Conservation (phyloP, 2,888 invertebrate species). For the Azorinus chamasolen region DNA sequence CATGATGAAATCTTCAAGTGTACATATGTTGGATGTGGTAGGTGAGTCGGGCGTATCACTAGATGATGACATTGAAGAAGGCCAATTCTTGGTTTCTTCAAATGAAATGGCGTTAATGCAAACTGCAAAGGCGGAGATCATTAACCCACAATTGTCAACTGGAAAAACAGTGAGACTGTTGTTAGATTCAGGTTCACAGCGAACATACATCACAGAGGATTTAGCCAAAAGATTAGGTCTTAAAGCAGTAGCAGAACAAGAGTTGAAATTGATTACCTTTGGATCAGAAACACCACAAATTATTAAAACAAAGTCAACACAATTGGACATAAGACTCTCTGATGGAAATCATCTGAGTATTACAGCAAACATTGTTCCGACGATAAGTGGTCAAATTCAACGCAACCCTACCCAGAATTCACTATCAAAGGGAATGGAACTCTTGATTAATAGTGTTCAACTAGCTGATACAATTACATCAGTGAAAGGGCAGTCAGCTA, state of each 20-base stretch:
- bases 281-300: slow-evolving; percentile 17
- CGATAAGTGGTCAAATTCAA: slow-evolving; percentile 18
- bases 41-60: neutral
- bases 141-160: neutral
- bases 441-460: slow-evolving; percentile 13
- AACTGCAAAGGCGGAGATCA: slow-evolving; percentile 17
- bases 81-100: neutral
- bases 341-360: slow-evolving; percentile 18
- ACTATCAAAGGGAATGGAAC: neutral
- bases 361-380: slow-evolving; percentile 31
- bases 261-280: slow-evolving; percentile 29
- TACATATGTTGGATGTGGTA: too few relatives aligned
- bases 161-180: slow-evolving; percentile 8
- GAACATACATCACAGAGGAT: too few relatives aligned
- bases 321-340: slow-evolving; percentile 13
- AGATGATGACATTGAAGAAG: neutral
- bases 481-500: neutral
- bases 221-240: too few relatives aligned
- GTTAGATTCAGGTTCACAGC: slow-evolving; percentile 42
- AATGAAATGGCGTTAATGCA: slow-evolving; percentile 28
- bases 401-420: slow-evolving; percentile 9
- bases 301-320: too few relatives aligned
- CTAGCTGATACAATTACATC: slow-evolving; percentile 25
- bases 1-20: too few relatives aligned
- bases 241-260: too few relatives aligned